phyloP scores from a whole-genome alignment of 2,888 invertebrate species.

The Brachycybe producta region DNA sequence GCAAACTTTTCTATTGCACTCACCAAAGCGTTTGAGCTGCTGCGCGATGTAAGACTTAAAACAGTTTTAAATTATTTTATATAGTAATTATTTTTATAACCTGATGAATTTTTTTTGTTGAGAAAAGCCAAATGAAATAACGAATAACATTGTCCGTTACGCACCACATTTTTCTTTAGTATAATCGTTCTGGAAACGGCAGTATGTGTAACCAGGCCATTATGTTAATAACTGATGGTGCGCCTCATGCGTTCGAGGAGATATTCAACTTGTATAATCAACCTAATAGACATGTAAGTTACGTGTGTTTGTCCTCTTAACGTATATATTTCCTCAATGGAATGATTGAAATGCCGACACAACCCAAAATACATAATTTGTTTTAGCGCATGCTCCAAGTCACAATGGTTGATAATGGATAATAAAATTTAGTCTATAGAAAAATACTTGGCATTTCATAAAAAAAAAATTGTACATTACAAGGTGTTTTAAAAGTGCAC shows the following conservation, averaged over 20 bases:
- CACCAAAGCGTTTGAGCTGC: slow-evolving; percentile 64
- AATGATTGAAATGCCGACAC: neutral
- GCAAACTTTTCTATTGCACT: slow-evolving; percentile 76
- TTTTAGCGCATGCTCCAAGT: neutral
- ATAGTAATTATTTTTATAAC: neutral
- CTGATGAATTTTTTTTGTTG: neutral
- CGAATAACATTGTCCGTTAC: neutral
- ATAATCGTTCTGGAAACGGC: slow-evolving; percentile 46
- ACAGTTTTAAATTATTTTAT: neutral
- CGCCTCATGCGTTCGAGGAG: slow-evolving; percentile 84
- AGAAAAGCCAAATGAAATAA: neutral
- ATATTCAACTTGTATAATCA: slow-evolving; percentile 85
- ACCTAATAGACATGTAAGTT: slow-evolving; percentile 51
- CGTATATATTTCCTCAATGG: neutral
- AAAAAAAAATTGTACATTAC: no score
- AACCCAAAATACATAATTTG: neutral
- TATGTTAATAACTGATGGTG: slow-evolving; percentile 98
- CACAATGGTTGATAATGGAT: neutral
- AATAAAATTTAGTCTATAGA: no score
- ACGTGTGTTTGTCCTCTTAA: no score
- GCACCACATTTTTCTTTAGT: neutral
- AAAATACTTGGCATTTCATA: no score
- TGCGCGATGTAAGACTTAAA: slow-evolving; percentile 48
- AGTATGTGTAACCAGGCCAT: slow-evolving; percentile 96
- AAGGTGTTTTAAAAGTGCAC: no score